Evolutionary conservation across 2,113 vertebrate genomes (phyloP).

Genomic region (Hemiscyllium ocellatum): DNA sequence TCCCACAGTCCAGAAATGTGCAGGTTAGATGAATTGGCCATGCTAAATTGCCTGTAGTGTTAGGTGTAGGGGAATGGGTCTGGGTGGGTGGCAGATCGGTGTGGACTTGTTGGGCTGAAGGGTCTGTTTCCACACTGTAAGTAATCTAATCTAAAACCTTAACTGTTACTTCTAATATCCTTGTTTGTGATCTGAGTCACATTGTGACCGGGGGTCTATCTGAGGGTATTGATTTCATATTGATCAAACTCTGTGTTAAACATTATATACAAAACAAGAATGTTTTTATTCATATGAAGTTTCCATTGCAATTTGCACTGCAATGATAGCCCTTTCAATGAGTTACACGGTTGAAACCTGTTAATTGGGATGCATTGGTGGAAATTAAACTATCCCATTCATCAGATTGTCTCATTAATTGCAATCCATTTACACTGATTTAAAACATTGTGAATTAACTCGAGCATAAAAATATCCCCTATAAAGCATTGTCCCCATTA

Average conservation of each 20-base stretch:
- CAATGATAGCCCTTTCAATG: neutral
- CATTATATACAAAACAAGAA: neutral
- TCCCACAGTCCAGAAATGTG: too few species aligned
- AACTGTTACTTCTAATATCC: neutral
- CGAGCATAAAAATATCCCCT: neutral
- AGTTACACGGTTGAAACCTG: neutral
- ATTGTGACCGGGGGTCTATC: neutral
- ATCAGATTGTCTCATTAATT: slow-evolving; percentile 34
- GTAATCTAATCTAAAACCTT: neutral
- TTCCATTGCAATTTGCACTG: slow-evolving; percentile 6
- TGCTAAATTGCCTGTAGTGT: too few species aligned
- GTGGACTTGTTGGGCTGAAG: too few species aligned
- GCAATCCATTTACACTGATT: slow-evolving; percentile 35
- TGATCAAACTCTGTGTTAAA: neutral
- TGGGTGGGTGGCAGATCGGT: too few species aligned
- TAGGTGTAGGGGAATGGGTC: too few species aligned
- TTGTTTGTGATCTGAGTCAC: neutral
- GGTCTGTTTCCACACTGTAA: too few species aligned
- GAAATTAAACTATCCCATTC: slow-evolving; percentile 34
- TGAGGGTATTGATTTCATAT: neutral
- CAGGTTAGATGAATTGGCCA: too few species aligned
- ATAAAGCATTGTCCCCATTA: slow-evolving; percentile 30
- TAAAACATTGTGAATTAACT: slow-evolving; percentile 13
- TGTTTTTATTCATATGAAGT: neutral
- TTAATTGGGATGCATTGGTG: slow-evolving; percentile 24